These are phyloP conservation scores for Papilio elwesi DNA, from an alignment of 2,888 invertebrate species.

Conservation along the genomic window DNA sequence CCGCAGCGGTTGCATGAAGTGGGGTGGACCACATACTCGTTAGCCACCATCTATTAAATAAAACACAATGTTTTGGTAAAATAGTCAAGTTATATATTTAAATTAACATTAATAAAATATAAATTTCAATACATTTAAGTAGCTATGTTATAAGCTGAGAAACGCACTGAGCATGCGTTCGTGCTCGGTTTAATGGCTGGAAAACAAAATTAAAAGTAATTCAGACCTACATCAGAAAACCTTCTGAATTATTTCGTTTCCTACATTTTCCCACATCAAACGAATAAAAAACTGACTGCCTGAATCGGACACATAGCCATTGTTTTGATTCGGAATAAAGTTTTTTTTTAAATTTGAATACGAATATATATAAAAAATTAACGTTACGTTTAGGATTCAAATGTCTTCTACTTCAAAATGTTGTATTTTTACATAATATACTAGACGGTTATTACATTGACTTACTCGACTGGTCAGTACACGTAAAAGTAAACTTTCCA, in stretches of 20 bases:
- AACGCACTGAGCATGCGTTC: background rate
- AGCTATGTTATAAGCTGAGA: too few species aligned
- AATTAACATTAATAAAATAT: too few species aligned
- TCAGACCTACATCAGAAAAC: constrained; percentile 18
- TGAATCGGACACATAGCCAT: constrained; percentile 10
- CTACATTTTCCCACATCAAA: constrained; percentile 25
- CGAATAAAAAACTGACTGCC: constrained; percentile 4
- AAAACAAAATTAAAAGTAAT: constrained; percentile 6
- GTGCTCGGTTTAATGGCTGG: background rate
- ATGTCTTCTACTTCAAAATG: too few species aligned
- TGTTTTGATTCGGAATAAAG: background rate
- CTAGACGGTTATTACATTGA: background rate
- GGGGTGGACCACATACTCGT: too few species aligned
- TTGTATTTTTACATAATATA: too few species aligned
- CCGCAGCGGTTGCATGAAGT: too few species aligned
- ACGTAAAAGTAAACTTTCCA: constrained; percentile 2
- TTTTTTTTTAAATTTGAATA: background rate
- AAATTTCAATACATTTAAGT: too few species aligned
- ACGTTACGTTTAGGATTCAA: too few species aligned
- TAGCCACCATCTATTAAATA: too few species aligned
- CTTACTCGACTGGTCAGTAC: background rate
- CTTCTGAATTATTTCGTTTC: constrained; percentile 18
- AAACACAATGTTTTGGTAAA: too few species aligned
- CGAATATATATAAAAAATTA: background rate
- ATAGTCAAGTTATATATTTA: background rate